Percentiles rank a stretch among this genome's conserved stretches.
Conservation (phyloP, 1,140 invertebrate species). For the Drosophila dunni region DNA sequence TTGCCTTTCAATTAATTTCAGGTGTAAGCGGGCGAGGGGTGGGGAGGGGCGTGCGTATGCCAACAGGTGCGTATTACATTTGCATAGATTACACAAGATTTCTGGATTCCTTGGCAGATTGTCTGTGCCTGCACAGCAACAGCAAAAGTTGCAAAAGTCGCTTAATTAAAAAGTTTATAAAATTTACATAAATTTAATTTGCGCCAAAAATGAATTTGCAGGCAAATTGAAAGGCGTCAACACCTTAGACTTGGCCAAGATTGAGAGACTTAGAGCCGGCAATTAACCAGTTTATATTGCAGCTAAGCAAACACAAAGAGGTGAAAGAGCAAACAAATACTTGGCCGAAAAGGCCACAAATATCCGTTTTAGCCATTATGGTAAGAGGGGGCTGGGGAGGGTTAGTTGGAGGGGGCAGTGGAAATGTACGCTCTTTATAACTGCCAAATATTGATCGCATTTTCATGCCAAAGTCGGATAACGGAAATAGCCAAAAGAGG, state of each 20-base stretch:
- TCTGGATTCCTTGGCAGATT: constrained; percentile 19
- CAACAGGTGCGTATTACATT: constrained; percentile 76
- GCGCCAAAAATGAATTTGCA: constrained; percentile 57
- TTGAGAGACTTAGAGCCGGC: constrained; percentile 17
- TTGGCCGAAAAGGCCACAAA: not conserved
- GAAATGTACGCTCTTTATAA: constrained; percentile 24
- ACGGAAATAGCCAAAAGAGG: constrained; percentile 37
- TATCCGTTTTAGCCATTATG: not conserved
- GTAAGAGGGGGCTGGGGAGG: too few species aligned
- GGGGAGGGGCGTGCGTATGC: constrained; percentile 2
- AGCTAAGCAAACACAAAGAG: constrained; percentile 11
- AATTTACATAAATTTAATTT: constrained; percentile 78
- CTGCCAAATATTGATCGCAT: constrained; percentile 76
- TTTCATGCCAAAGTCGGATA: constrained; percentile 32
- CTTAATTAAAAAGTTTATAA: constrained; percentile 78
- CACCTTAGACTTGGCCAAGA: not conserved
- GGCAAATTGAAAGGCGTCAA: constrained; percentile 52
- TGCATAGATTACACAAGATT: constrained; percentile 66
- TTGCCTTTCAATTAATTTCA: constrained; percentile 50
- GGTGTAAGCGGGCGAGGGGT: not conserved
- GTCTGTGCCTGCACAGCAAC: not conserved
- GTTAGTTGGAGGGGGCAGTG: not conserved
- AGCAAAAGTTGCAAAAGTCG: constrained; percentile 43
- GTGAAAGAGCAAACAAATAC: constrained; percentile 37
- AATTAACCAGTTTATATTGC: constrained; percentile 51